Percentiles rank a stretch among this genome's conserved stretches.
phyloP scores from a whole-genome alignment of 2,797 vertebrate species.

The Podarcis siculus region DNA sequence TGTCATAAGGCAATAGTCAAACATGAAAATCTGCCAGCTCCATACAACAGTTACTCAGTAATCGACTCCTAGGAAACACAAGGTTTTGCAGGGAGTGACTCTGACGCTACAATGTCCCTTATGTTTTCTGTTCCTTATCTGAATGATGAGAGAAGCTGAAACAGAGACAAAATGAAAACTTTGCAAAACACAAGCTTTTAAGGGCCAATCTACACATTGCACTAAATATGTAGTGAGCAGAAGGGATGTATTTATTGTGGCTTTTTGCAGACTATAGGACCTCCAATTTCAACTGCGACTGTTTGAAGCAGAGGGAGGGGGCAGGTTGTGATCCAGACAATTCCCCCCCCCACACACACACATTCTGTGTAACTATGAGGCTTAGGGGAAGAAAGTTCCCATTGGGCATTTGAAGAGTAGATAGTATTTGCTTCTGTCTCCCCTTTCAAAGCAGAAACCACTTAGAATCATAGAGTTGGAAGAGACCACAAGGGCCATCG shows the following conservation, averaged over 20 bases:
- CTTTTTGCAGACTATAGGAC: neutral
- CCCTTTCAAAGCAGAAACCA: neutral
- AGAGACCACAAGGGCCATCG: no score
- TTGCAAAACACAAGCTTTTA: neutral
- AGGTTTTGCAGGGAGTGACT: neutral
- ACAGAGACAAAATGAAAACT: neutral
- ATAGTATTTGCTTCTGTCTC: neutral
- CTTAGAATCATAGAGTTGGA: no score
- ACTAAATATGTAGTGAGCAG: neutral
- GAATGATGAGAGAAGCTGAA: neutral
- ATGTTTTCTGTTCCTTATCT: neutral
- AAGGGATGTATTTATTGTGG: neutral
- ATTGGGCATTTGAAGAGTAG: neutral
- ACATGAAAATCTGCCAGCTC: conserved; percentile 8
- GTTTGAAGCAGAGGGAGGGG: no score
- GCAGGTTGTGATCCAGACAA: neutral
- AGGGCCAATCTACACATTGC: neutral
- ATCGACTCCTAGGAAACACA: conserved; percentile 18
- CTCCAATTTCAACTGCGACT: neutral
- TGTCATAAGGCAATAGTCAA: conserved; percentile 35
- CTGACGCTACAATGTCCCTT: neutral
- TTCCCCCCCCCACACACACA: neutral
- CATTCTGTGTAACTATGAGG: neutral
- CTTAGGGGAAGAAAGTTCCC: neutral
- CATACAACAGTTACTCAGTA: conserved; percentile 28